Percentiles rank a stretch among this genome's conserved stretches.
Conservation (phyloP, 1,140 invertebrate species). For the Ceratosolen solmsi region DNA sequence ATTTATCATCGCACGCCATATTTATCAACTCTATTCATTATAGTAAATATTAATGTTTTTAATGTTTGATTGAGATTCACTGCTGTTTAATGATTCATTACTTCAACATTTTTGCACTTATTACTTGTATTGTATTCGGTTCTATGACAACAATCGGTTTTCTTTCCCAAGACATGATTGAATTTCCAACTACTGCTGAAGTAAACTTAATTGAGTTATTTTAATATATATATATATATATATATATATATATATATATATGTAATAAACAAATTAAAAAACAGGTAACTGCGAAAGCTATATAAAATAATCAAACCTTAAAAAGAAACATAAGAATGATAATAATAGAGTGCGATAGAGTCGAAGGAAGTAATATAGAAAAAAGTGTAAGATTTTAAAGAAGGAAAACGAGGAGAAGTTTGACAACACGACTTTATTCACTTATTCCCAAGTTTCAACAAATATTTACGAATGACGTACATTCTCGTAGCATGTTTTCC, state of each 20-base stretch:
- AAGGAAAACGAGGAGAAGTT: too few species aligned
- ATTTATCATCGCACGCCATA: too few species aligned
- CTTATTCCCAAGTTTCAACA: constrained; percentile 33
- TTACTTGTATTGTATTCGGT: background rate
- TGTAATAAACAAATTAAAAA: too few species aligned
- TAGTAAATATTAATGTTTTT: too few species aligned
- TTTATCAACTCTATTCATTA: too few species aligned
- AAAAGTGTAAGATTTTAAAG: too few species aligned
- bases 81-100: too few species aligned
- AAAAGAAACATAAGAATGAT: background rate
- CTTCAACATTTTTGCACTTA: too few species aligned
- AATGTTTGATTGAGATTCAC: too few species aligned
- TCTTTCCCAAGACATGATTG: background rate
- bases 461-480: constrained; percentile 37
- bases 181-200: background rate
- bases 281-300: too few species aligned
- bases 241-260: background rate
- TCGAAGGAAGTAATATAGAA: background rate
- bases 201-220: background rate
- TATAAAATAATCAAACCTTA: too few species aligned
- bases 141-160: background rate
- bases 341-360: background rate
- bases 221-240: background rate
- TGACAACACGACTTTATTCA: constrained; percentile 26
- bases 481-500: constrained; percentile 26